These are phyloP conservation scores for Tyrannus savana DNA, from an alignment of 2,113 vertebrate species.

Conservation along the genomic window DNA sequence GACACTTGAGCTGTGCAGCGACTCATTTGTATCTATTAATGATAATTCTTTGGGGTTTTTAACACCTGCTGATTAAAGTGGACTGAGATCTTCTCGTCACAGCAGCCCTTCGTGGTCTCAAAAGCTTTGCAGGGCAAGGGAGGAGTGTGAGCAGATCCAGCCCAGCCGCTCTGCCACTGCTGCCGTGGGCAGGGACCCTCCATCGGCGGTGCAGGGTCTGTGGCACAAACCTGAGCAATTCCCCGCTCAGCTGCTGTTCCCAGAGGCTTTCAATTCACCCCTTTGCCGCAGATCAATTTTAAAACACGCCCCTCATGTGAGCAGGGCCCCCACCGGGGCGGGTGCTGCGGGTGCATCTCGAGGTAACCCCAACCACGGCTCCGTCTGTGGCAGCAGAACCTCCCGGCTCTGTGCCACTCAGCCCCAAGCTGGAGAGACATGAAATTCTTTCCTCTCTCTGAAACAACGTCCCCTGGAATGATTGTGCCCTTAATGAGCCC, in stretches of 20 bases:
- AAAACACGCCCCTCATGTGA: fast-evolving
- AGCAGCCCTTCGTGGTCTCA: not conserved
- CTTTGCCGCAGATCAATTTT: not conserved
- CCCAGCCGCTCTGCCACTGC: not conserved
- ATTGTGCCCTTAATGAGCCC: conserved; percentile 33
- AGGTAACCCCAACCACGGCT: not conserved
- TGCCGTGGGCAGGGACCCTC: not conserved
- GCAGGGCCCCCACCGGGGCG: not conserved
- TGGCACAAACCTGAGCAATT: not conserved
- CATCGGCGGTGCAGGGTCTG: fast-evolving
- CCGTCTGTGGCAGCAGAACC: not conserved
- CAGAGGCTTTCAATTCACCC: not conserved
- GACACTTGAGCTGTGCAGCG: not conserved
- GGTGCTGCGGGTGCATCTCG: fast-evolving
- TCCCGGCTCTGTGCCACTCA: not conserved
- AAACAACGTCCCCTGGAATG: conserved; percentile 23
- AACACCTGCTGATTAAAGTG: not conserved
- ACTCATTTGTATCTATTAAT: not conserved
- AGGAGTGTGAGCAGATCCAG: not conserved
- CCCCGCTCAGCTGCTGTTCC: not conserved
- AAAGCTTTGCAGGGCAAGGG: not conserved
- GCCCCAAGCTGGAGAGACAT: not conserved
- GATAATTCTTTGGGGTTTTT: not conserved
- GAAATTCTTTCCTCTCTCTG: conserved; percentile 7
- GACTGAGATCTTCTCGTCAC: not conserved